Evolutionary conservation across 2,113 vertebrate genomes (phyloP).

Genomic region (Stercorarius parasiticus): DNA sequence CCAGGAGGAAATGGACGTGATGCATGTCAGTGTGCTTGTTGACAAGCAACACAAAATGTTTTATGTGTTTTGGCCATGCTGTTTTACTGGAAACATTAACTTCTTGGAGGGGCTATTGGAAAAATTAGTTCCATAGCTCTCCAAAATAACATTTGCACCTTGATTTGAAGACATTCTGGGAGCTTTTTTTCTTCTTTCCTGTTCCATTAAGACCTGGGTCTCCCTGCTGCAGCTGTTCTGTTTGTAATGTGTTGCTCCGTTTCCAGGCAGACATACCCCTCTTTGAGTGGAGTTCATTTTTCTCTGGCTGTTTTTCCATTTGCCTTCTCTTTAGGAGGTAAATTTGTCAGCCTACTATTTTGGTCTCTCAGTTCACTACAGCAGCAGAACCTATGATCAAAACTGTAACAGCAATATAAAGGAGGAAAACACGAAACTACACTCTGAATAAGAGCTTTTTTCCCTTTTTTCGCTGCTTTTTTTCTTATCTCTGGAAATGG

Average conservation of each 20-base stretch:
- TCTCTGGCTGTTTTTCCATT: neutral
- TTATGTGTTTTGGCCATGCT: neutral
- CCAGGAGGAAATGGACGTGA: neutral
- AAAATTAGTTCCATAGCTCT: neutral
- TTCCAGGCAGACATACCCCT: neutral
- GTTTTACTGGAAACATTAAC: neutral
- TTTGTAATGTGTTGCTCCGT: neutral
- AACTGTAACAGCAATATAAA: neutral
- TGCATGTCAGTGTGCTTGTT: neutral
- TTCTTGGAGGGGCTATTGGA: slow-evolving; percentile 10
- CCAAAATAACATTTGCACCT: slow-evolving; percentile 2
- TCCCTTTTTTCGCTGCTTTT: neutral
- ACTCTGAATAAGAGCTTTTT: neutral
- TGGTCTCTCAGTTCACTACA: neutral
- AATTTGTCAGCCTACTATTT: neutral
- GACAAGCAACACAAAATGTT: neutral
- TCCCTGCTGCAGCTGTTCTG: slow-evolving; percentile 7
- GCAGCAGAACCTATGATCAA: neutral
- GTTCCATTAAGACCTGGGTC: neutral
- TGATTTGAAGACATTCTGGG: neutral
- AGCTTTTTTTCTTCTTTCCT: neutral
- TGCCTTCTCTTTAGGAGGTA: neutral
- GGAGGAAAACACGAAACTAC: neutral
- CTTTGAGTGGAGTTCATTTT: neutral
- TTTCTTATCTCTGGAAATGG: neutral